Evolutionary conservation across 1,140 invertebrate species (phyloP), one percentile per base, ranked within the genome.

Genomic region (Yoshiicerus persimilis): DNA sequence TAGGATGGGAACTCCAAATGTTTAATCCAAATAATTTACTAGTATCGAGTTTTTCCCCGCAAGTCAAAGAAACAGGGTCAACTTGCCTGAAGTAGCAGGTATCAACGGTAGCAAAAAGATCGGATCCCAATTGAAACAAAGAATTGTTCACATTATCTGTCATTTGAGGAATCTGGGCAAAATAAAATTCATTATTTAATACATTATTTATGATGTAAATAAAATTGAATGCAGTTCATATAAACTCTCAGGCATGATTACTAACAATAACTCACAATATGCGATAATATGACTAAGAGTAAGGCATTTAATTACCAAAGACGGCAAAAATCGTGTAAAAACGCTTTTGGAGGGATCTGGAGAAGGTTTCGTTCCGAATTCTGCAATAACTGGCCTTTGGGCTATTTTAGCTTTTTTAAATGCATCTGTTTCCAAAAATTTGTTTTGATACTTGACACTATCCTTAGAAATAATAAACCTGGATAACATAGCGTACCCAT

Each of bases 341-440:
- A 93, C 89, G 80, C 91, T 92, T 87, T 93, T 93, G 84, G 91
- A 91, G 2, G 92, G 92, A 86, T 93, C 93, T 9, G 92, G 90
- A 88, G 91, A 92, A 0, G 92, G 90, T 84, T 91, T 91, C 0
- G 93, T 93, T n/a, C 93, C 93, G 89, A 93, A 93, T 90, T 93
- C 93, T 8, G 92, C 92, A 80, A 91, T 92, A 4, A 93, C 91
- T 2, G 92, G 92, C 47, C 91, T 91, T 34, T 92, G 90, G 20
- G 91, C 90, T 16, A 84, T 38, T n/a, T 90, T 90, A 27, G 92
- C 92, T 89, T 92, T 92, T 66, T 91, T 91, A 89, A 92, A 93
- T 8, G 92, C 92, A 41, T 93, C 92, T 5, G 92, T 92, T 64
- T 91, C 84, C 27, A 93, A 87, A 89, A 91, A 93, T 30, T 91